phyloP scores from a whole-genome alignment of 2,888 invertebrate species.

The Conops quadrifasciatus region DNA sequence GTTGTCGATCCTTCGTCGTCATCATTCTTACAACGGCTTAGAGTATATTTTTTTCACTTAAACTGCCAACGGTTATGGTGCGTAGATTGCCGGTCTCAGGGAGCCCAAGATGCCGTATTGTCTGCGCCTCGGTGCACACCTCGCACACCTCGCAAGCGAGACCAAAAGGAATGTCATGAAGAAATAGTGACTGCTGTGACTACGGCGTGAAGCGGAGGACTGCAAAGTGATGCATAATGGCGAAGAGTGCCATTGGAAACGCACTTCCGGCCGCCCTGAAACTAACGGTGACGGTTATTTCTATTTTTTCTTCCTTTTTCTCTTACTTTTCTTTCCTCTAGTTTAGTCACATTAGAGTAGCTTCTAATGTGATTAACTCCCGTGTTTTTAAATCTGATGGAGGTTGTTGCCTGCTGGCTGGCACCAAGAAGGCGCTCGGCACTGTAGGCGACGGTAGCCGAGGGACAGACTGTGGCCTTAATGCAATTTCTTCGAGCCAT shows the following conservation, averaged over 20 bases:
- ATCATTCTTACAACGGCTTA: background rate
- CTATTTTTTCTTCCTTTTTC: too few species aligned
- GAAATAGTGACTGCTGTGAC: background rate
- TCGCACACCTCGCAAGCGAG: background rate
- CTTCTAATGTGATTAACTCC: background rate
- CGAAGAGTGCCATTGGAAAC: background rate
- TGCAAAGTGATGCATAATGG: slow-evolving; percentile 22
- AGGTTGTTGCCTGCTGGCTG: background rate
- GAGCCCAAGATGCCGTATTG: too few species aligned
- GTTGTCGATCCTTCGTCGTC: background rate
- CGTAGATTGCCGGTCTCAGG: too few species aligned
- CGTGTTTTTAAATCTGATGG: slow-evolving; percentile 1
- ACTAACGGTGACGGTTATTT: too few species aligned
- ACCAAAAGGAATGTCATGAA: background rate
- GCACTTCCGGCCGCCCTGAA: slow-evolving; percentile 11
- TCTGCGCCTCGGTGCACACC: background rate
- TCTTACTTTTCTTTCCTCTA: background rate
- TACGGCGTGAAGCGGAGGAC: background rate
- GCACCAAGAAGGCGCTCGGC: background rate
- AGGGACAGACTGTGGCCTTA: slow-evolving; percentile 5
- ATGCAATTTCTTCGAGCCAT: slow-evolving; percentile 15
- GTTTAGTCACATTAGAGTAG: background rate
- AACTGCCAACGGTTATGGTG: too few species aligned
- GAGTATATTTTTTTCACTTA: background rate
- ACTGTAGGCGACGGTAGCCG: background rate